Conservation (phyloP, 2,797 vertebrate species). For the Silurus aristotelis region DNA sequence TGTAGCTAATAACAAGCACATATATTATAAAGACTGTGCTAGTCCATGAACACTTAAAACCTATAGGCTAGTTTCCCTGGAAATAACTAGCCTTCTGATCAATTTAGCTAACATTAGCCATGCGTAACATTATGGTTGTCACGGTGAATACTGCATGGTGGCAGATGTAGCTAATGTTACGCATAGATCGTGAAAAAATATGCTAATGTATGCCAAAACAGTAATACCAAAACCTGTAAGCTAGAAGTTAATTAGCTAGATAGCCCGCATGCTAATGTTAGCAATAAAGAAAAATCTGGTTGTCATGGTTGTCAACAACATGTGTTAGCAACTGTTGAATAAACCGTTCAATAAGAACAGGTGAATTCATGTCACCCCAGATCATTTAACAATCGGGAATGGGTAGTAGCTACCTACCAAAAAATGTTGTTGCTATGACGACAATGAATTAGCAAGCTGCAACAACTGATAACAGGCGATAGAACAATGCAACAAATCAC, state of each 20-base stretch:
- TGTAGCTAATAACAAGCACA: too few relatives aligned
- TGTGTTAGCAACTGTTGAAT: neutral
- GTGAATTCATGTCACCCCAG: neutral
- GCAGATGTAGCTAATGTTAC: neutral
- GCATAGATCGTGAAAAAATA: neutral
- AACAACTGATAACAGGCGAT: neutral
- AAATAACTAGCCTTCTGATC: too few relatives aligned
- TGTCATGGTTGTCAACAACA: neutral
- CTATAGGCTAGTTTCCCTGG: too few relatives aligned
- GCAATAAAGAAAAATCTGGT: neutral
- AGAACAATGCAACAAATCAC: neutral
- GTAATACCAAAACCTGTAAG: neutral
- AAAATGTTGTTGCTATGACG: neutral
- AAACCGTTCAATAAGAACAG: neutral
- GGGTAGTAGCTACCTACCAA: too few relatives aligned
- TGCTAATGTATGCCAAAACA: neutral
- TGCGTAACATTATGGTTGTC: too few relatives aligned
- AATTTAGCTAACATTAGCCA: too few relatives aligned
- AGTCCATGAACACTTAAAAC: too few relatives aligned
- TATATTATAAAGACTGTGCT: too few relatives aligned
- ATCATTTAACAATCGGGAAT: neutral
- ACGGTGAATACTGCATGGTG: too few relatives aligned
- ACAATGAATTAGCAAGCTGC: neutral
- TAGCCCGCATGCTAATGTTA: neutral
- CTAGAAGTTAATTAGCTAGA: neutral